Percentiles rank a stretch among this genome's conserved stretches.
These are phyloP conservation scores for Psittacula cyanocephala DNA, from an alignment of 2,113 vertebrate genomes.

Conservation along the genomic window DNA sequence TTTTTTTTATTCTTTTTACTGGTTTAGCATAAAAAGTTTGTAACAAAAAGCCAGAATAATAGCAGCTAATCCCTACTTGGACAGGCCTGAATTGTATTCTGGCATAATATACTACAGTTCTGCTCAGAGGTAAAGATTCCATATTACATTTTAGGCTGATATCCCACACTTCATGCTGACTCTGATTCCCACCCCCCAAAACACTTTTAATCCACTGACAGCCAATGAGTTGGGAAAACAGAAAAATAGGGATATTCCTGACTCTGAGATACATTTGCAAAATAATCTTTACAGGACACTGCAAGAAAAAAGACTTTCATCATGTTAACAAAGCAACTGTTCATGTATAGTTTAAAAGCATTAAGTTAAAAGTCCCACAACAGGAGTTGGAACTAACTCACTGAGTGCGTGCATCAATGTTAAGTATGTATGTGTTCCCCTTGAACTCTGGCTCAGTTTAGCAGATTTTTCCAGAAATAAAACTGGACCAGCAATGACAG, in stretches of 20 bases:
- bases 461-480: slow-evolving; percentile 63
- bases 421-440: slow-evolving; percentile 9
- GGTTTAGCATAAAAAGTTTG: neutral
- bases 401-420: neutral
- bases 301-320: neutral
- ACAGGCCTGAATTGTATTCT: neutral
- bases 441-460: slow-evolving; percentile 42
- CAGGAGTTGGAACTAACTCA: neutral
- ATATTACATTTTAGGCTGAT: slow-evolving; percentile 34
- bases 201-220: neutral
- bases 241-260: slow-evolving; percentile 9
- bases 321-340: neutral
- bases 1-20: neutral
- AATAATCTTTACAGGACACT: slow-evolving; percentile 19
- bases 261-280: neutral
- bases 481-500: slow-evolving; percentile 68
- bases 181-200: neutral
- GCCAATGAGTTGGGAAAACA: neutral
- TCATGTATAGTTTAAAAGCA: slow-evolving; percentile 23
- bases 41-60: slow-evolving; percentile 11
- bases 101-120: neutral
- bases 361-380: neutral
- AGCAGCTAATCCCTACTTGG: slow-evolving; percentile 17
- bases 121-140: slow-evolving; percentile 30
- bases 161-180: neutral